Percentiles rank a stretch among this genome's conserved stretches.
phyloP scores from a whole-genome alignment of 1,140 invertebrate species.

The Babylonia areolata region DNA sequence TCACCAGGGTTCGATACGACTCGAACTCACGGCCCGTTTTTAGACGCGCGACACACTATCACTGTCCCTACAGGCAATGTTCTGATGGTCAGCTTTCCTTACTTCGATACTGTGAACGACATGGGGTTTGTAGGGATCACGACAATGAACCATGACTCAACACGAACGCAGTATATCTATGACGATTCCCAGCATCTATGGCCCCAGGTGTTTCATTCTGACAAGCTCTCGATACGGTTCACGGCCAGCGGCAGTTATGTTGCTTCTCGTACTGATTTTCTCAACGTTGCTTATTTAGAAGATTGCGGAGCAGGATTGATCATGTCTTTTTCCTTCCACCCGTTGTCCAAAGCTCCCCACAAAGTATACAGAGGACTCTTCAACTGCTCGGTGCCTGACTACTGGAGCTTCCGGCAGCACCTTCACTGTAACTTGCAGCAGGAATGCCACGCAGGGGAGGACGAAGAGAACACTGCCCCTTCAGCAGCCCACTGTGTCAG shows the following conservation, averaged over 20 bases:
- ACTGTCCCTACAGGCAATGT: background rate
- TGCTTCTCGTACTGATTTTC: no score
- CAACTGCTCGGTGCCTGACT: constrained; percentile 20
- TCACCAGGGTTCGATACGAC: background rate
- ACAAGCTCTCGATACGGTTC: background rate
- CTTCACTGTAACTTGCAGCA: constrained; percentile 12
- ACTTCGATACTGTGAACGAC: background rate
- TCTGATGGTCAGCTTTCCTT: background rate
- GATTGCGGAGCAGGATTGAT: background rate
- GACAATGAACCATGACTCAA: no score
- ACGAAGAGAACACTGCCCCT: constrained; percentile 7
- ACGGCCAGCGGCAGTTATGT: background rate
- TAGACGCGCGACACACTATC: background rate
- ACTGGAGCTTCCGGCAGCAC: background rate
- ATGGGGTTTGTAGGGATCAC: no score
- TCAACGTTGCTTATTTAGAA: background rate
- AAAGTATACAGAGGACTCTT: background rate
- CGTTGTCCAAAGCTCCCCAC: background rate
- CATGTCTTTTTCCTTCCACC: background rate
- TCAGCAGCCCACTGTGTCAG: constrained; percentile 1
- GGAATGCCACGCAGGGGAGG: constrained; percentile 12
- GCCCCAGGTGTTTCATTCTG: no score
- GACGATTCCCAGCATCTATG: no score
- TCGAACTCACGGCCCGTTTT: background rate
- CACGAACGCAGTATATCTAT: no score